These are phyloP conservation scores for Rotaria socialis DNA, from an alignment of 2,888 invertebrate genomes.

Conservation along the genomic window DNA sequence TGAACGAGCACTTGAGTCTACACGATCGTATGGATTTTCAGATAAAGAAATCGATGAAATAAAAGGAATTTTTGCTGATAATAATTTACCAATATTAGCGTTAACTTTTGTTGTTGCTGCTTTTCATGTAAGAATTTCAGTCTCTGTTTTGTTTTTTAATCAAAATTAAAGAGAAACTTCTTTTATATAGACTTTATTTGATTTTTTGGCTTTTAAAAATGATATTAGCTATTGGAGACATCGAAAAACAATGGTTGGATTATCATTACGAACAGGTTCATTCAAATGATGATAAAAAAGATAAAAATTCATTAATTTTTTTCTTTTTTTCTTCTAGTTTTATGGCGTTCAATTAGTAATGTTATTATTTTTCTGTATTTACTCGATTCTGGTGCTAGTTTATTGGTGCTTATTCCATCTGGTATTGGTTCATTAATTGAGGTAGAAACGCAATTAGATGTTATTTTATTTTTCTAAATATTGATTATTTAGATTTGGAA, in stretches of 20 bases:
- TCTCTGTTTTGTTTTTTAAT: not conserved
- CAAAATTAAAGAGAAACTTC: not conserved
- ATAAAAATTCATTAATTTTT: not conserved
- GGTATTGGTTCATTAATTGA: slow-evolving; percentile 83
- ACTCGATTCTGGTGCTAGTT: slow-evolving; percentile 81
- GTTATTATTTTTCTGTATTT: slow-evolving; percentile 83
- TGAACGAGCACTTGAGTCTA: slow-evolving; percentile 42
- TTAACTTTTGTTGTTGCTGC: slow-evolving; percentile 84
- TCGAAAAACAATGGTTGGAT: slow-evolving; percentile 75
- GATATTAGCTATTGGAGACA: slow-evolving; percentile 90
- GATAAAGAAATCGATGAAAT: slow-evolving; percentile 92
- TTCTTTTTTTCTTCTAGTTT: slow-evolving; percentile 61
- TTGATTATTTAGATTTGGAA: slow-evolving; percentile 75
- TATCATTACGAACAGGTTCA: slow-evolving; percentile 72
- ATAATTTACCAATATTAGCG: slow-evolving; percentile 82
- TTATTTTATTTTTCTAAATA: not conserved
- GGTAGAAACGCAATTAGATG: slow-evolving; percentile 61
- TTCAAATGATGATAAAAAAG: not conserved
- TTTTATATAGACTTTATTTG: slow-evolving; percentile 67
- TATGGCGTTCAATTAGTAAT: slow-evolving; percentile 85
- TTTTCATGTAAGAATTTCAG: slow-evolving; percentile 73
- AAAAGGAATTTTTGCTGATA: slow-evolving; percentile 90
- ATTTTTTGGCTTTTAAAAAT: slow-evolving; percentile 94
- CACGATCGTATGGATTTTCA: slow-evolving; percentile 67
- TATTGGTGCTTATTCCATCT: slow-evolving; percentile 78